Evolutionary conservation across 2,113 vertebrate species (phyloP).

Genomic region (Nycticryphes semicollaris): DNA sequence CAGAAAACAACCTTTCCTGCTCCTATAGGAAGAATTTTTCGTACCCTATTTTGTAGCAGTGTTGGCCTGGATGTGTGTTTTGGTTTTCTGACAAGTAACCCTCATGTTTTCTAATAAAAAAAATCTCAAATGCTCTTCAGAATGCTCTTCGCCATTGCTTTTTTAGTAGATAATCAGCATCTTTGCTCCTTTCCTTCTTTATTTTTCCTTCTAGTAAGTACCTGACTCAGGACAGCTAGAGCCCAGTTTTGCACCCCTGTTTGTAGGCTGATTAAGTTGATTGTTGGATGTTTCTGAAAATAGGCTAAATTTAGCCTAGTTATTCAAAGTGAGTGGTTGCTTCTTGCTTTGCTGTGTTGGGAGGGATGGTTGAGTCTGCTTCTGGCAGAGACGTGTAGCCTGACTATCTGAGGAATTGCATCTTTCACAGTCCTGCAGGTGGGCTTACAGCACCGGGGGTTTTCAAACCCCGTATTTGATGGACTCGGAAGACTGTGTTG

Average conservation of each 20-base stretch:
- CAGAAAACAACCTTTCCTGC: neutral
- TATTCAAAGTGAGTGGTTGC: neutral
- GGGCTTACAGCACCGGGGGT: neutral
- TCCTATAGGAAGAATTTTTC: neutral
- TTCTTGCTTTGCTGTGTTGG: neutral
- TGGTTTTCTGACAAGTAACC: neutral
- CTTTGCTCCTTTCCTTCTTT: no score
- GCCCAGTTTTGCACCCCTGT: neutral
- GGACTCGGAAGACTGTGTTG: rapidly evolving
- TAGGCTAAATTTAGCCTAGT: neutral
- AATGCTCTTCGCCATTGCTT: rapidly evolving
- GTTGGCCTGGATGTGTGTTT: neutral
- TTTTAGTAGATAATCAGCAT: neutral
- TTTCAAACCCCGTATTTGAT: neutral
- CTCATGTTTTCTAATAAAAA: neutral
- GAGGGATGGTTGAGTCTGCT: neutral
- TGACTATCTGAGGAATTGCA: neutral
- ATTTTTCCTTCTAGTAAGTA: neutral
- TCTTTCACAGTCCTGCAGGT: neutral
- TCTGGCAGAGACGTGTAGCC: neutral
- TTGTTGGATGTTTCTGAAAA: neutral
- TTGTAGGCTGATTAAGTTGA: neutral
- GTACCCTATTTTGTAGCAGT: neutral
- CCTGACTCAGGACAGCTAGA: neutral
- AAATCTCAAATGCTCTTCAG: neutral